Percentiles rank a stretch among this genome's conserved stretches.
Conservation (phyloP, 2,797 vertebrate species). For the Halcyon smyrnensis region DNA sequence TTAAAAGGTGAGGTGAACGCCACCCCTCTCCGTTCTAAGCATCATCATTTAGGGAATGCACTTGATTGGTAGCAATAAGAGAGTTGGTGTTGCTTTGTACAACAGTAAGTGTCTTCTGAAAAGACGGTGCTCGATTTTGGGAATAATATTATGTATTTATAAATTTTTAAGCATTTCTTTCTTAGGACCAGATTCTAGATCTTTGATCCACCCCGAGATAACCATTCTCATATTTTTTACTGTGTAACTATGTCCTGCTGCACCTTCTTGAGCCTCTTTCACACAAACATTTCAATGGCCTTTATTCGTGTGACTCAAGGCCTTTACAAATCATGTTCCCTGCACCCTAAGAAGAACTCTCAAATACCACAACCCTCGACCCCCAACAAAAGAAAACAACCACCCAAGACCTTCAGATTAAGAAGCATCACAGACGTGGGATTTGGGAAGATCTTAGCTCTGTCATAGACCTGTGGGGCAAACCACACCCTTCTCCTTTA, state of each 20-base stretch:
- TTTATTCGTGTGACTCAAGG: neutral
- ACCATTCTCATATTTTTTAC: neutral
- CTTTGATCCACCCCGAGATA: neutral
- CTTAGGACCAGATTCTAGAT: neutral
- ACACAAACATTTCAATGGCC: neutral
- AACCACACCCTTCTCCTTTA: neutral
- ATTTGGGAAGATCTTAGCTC: neutral
- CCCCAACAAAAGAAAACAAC: neutral
- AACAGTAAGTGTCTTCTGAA: neutral
- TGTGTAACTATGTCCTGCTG: neutral
- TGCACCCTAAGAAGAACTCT: neutral
- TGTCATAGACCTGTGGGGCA: neutral
- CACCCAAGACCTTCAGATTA: neutral
- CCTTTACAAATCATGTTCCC: neutral
- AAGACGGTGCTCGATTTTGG: neutral
- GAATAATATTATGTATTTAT: neutral
- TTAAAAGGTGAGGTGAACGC: neutral
- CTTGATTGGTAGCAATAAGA: fast-evolving
- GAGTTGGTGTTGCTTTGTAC: neutral
- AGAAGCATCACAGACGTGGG: neutral
- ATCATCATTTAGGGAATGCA: neutral
- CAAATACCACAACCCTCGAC: neutral
- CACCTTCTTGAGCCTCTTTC: neutral
- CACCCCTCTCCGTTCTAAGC: neutral
- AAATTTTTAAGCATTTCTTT: neutral